Base-by-base conservation (phyloP, 2,888 invertebrate genomes). In the Biston betularia region DNA sequence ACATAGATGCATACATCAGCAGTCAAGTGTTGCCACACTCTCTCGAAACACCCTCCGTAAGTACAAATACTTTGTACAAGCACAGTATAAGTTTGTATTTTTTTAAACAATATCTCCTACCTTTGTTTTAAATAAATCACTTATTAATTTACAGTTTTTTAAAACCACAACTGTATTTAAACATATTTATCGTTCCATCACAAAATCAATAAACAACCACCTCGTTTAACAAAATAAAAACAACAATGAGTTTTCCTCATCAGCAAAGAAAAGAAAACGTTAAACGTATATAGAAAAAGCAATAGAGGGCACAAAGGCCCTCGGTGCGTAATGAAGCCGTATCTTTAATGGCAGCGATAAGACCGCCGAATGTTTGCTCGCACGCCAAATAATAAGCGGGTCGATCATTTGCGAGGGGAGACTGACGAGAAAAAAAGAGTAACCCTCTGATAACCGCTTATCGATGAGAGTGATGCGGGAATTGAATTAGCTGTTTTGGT, bases 331-430 rank as follows among this genome's bases (percentile, higher is more conserved):
- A 93, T 93, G 93, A 93, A 93, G 93, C 92, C 90, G 88, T 93
- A 92, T 92, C 91, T 90, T 89, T 93, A 93, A 93, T 92, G 87
- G 92, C 81, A 79, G 78, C 87, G 93, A 93, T 93, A 93, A 93
- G 92, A 88, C 85, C 79, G 89, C 88, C 90, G 90, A 93, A 93
- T 93, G 93, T 92, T 92, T 91, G 93, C 84, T 90, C 89, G 89
- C 93, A 92, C 92, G 92, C 93, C 91, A 92, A 92, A 93, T 92
- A 92, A 93, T 93, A 93, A 92, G 89, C 88, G 89, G 75, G 82
- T 82, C 87, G 90, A 91, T 92, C 93, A 91, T 92, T 92, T 92
- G 86, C 87, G 88, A 84, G 90, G 88, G 87, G 81, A 78, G 82
- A 82, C 79, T 85, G 85, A 83, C 81, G 83, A 82, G 84, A 86